These are phyloP conservation scores for Xiphydria camelus DNA, from an alignment of 2,888 invertebrate genomes.

Conservation along the genomic window DNA sequence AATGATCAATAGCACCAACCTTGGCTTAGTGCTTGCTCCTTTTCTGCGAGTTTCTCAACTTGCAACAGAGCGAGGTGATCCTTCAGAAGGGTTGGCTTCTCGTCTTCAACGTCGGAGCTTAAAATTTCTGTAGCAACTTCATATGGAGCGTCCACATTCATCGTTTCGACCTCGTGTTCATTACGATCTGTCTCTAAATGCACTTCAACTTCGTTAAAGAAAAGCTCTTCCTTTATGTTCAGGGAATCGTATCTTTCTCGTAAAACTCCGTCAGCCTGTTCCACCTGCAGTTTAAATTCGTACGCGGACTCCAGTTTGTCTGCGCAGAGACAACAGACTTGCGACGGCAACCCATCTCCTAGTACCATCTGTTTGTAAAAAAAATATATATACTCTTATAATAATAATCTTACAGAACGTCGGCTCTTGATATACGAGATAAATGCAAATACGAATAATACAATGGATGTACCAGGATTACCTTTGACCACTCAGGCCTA, in stretches of 20 bases:
- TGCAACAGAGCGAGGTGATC: constrained; percentile 45
- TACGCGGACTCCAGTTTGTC: constrained; percentile 51
- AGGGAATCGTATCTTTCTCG: constrained; percentile 43
- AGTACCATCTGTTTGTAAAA: constrained; percentile 46
- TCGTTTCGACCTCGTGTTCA: constrained; percentile 21
- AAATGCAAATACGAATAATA: too few relatives aligned
- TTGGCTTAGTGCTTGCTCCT: constrained; percentile 18
- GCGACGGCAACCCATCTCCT: constrained; percentile 49
- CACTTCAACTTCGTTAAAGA: constrained; percentile 51
- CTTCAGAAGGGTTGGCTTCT: constrained; percentile 38
- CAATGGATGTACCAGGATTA: too few relatives aligned
- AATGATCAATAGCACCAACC: constrained; percentile 18
- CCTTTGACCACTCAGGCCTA: too few relatives aligned
- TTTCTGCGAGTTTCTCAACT: constrained; percentile 39
- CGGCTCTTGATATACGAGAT: too few relatives aligned
- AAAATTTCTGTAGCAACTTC: constrained; percentile 22
- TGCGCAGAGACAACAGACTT: constrained; percentile 48
- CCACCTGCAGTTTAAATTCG: constrained; percentile 53
- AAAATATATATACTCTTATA: too few relatives aligned
- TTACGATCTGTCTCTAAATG: constrained; percentile 37
- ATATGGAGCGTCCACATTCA: constrained; percentile 30
- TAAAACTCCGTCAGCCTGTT: constrained; percentile 49
- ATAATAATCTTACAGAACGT: too few relatives aligned
- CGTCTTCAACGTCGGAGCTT: constrained; percentile 21
- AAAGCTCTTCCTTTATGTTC: constrained; percentile 49